Base-by-base conservation (phyloP, 2,888 invertebrate genomes). In the Melolontha melolontha region DNA sequence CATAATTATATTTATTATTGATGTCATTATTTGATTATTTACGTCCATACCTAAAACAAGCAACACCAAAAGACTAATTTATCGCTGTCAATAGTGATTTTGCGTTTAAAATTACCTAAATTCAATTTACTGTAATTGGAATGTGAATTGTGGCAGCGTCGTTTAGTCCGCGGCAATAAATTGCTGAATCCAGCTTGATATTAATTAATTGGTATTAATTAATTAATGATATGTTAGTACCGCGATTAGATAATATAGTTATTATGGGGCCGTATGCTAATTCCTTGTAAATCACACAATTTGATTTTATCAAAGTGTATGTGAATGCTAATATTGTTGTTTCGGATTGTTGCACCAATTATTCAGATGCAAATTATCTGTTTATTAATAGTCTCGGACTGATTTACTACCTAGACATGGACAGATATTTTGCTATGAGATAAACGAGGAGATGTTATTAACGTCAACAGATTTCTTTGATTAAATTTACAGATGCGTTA, bases 221-320 rank as follows among this genome's bases (percentile, higher is more conserved):
- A 79, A 80, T 79, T 79, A 79, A 79, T 79, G 79, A 77, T 77
- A 79, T 75, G 79, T 77, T 76, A 74, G 76, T 70, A 70, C 67
- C 64, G 72, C 76, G 82, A 82, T 82, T 80, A 82, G 82, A 82
- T 82, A 82, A 78, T 80, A 75, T 77, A 75, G 79, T 78, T 79
- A 80, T 80, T 80, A 79, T 75, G 44, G 71, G 76, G 77, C 77
- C 79, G 79, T 82, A 82, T 82, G 82, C 82, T 82, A 82, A 82
- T 82, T 82, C 80, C 82, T 81, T 81, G 82, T 82, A 81, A 81
- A 82, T 82, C 82, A 82, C 78, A 76, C 77, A 77, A 77, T 77
- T 70, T 75, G 81, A 81, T 81, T 80, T 79, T 80, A 81, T 81
- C 81, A 71, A 72, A 73, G 71, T 72, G 71, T 74, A 55, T 68